A percentile compares a stretch with the other conserved stretches of the same genome.
phyloP scores from a whole-genome alignment of 2,797 vertebrate species.

The Acanthurus leucopareius region DNA sequence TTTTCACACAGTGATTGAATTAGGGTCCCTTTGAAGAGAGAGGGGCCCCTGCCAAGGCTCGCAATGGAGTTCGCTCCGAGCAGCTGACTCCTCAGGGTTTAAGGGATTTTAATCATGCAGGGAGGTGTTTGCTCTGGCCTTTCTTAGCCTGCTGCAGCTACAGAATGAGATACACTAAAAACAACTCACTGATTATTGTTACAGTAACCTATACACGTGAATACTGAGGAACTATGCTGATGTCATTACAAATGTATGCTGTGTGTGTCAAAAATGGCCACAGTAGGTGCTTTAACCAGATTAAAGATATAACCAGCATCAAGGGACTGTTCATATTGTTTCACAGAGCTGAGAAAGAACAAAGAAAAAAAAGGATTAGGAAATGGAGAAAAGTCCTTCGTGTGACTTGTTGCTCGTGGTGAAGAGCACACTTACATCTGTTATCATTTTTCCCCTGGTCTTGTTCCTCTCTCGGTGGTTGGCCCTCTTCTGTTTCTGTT shows the following conservation, averaged over 20 bases:
- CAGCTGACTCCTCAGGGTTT: slow-evolving; percentile 65
- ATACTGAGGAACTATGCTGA: slow-evolving; percentile 51
- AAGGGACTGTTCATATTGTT: slow-evolving; percentile 54
- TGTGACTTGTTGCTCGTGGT: slow-evolving; percentile 36
- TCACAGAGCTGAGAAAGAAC: slow-evolving; percentile 43
- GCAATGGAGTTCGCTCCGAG: slow-evolving; percentile 54
- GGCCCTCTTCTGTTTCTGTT: slow-evolving; percentile 97
- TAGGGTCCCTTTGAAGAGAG: slow-evolving; percentile 75
- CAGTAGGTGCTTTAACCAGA: slow-evolving; percentile 48
- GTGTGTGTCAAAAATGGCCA: slow-evolving; percentile 32
- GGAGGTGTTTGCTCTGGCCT: slow-evolving; percentile 75
- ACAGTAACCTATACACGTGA: slow-evolving; percentile 74
- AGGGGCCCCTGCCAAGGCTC: slow-evolving; percentile 70
- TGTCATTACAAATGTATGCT: slow-evolving; percentile 63
- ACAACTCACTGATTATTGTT: slow-evolving; percentile 75
- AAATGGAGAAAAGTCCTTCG: slow-evolving; percentile 43
- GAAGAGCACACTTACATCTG: slow-evolving; percentile 91
- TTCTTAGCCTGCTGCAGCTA: slow-evolving; percentile 63
- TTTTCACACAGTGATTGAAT: slow-evolving; percentile 87
- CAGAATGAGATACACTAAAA: slow-evolving; percentile 74
- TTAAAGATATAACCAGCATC: slow-evolving; percentile 49
- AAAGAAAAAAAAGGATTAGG: slow-evolving; percentile 61
- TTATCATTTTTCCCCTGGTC: slow-evolving; percentile 99
- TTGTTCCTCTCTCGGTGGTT: slow-evolving; percentile 98
- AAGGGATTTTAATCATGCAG: slow-evolving; percentile 74